These are phyloP conservation scores for Parasteatoda tepidariorum DNA, from an alignment of 1,140 invertebrate species.

Conservation along the genomic window DNA sequence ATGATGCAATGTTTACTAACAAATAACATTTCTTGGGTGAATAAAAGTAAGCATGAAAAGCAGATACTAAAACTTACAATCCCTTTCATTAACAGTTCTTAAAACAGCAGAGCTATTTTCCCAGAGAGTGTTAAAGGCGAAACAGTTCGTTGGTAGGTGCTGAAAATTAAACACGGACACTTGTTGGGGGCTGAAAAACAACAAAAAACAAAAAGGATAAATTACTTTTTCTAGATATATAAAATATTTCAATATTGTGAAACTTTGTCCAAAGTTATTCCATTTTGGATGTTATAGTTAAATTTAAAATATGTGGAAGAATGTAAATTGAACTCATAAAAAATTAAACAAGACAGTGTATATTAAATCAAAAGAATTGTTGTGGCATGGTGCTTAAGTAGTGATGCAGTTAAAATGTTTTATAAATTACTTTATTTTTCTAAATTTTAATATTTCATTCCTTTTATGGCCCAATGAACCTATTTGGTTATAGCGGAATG, in stretches of 20 bases:
- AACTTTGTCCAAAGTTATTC: background rate
- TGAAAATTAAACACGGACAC: conserved; percentile 20
- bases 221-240: background rate
- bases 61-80: no score
- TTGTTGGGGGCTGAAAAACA: background rate
- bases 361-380: no score
- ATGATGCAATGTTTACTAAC: no score
- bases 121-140: conserved; percentile 15
- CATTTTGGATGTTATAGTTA: background rate
- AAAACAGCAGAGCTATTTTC: background rate
- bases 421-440: no score
- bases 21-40: no score
- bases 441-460: no score
- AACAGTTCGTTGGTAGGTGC: conserved; percentile 20
- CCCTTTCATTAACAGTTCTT: background rate
- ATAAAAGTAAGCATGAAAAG: no score
- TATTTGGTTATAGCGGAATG: no score
- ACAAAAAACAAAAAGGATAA: background rate
- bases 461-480: no score
- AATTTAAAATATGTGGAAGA: background rate
- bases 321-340: background rate
- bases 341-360: no score
- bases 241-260: background rate
- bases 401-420: no score
- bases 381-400: no score